phyloP scores from a whole-genome alignment of 2,113 vertebrate species.

The Seriola dumerili region DNA sequence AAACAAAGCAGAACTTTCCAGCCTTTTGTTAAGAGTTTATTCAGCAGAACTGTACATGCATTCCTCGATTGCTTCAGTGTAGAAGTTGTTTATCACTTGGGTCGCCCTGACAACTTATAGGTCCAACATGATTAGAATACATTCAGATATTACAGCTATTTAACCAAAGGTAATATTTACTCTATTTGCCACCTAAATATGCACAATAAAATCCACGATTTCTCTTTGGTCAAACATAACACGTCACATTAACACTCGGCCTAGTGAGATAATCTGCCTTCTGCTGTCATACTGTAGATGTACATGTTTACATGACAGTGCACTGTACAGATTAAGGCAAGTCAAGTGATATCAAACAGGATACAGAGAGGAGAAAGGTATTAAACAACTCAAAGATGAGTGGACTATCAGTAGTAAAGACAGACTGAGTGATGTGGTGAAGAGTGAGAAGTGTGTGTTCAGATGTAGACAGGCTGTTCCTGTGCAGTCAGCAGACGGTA shows the following conservation, averaged over 20 bases:
- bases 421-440: neutral
- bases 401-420: neutral
- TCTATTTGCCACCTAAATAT: conserved; percentile 79
- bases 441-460: conserved; percentile 61
- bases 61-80: conserved; percentile 25
- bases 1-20: neutral
- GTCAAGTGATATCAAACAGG: conserved; percentile 70
- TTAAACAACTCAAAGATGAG: conserved; percentile 34
- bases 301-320: conserved; percentile 55
- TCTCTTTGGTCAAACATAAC: conserved; percentile 79
- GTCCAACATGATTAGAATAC: conserved; percentile 77
- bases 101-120: conserved; percentile 60
- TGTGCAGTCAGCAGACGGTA: conserved; percentile 97
- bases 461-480: conserved; percentile 98
- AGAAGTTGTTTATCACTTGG: conserved; percentile 3
- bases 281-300: conserved; percentile 53
- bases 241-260: conserved; percentile 61
- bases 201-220: conserved; percentile 76
- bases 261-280: conserved; percentile 65
- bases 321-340: conserved; percentile 83
- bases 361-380: conserved; percentile 4
- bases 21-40: conserved; percentile 62
- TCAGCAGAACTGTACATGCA: conserved; percentile 74
- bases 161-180: conserved; percentile 62
- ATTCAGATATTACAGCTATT: conserved; percentile 76